Conservation (phyloP, 2,888 invertebrate species). For the Drosophila maculinotata region DNA sequence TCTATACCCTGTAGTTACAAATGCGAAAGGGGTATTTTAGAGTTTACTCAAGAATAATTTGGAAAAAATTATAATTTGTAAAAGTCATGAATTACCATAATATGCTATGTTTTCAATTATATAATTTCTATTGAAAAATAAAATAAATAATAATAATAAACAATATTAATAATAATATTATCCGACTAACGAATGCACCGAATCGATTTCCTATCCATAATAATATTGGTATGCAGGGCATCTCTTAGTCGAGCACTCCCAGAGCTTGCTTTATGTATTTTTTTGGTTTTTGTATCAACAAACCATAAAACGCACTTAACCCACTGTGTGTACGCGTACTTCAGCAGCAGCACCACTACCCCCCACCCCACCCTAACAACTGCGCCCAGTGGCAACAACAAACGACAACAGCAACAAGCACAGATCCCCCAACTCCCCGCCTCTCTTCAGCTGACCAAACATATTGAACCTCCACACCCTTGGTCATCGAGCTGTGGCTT, state of each 20-base stretch:
- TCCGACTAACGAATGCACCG: neutral
- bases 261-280: neutral
- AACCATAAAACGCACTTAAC: conserved; percentile 75
- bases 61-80: no score
- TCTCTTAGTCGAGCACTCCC: neutral
- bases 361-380: neutral
- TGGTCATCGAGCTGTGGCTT: conserved; percentile 19
- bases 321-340: conserved; percentile 41
- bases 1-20: conserved; percentile 9
- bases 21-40: neutral
- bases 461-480: conserved; percentile 51
- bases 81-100: no score
- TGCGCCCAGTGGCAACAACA: conserved; percentile 12
- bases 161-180: no score
- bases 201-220: no score
- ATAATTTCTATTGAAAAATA: no score
- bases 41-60: neutral
- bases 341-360: conserved; percentile 10
- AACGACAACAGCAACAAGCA: conserved; percentile 14
- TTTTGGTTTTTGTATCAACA: conserved; percentile 48
- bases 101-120: no score
- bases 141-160: no score
- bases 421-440: conserved; percentile 11
- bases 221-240: neutral
- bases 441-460: conserved; percentile 61